Evolutionary conservation across 2,888 invertebrate genomes (phyloP), one percentile per base, ranked within the genome.

Genomic region (Xylota segnis): DNA sequence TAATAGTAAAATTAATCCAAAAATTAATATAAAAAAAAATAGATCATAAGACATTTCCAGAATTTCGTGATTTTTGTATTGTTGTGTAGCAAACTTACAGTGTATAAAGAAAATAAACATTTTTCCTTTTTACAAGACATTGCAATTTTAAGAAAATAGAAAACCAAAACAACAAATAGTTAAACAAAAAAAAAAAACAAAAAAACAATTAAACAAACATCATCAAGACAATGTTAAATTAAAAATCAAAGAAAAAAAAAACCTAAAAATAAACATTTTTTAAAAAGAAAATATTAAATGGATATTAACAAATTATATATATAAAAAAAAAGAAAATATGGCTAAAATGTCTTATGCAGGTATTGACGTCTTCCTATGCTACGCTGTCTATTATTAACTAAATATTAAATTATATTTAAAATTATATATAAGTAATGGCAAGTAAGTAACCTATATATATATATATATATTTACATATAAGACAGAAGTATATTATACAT

Each of bases 331-430:
- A 87, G 88, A 87, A 90, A 90, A 91, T 90, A 92, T 92, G 91
- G 92, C 92, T 92, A 92, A 91, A 92, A 92, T 92, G 92, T 92
- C 92, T 92, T 92, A 92, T 92, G 92, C 92, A 92, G 92, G 92
- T 92, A 92, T 92, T 92, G 92, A 92, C 92, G 92, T 92, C 92
- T 92, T 92, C 92, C 92, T 92, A 92, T 92, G 92, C 92, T 92
- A 92, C 92, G 92, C 92, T 92, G 92, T 92, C 92, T 92, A 92
- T 92, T 92, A 92, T 91, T 91, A 91, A 91, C 91, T 91, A 90
- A 91, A 91, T 88, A 90, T 88, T 86, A 66, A 88, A 88, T 79
- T 83, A 75, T 83, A 83, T 78, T 82, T 83, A 87, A 88, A 90
- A 88, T 16, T 65, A 82, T 43, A 43, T 56, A 56, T 82, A 77